These are phyloP conservation scores for Sitophilus oryzae DNA, from an alignment of 1,140 invertebrate genomes.

Conservation along the genomic window DNA sequence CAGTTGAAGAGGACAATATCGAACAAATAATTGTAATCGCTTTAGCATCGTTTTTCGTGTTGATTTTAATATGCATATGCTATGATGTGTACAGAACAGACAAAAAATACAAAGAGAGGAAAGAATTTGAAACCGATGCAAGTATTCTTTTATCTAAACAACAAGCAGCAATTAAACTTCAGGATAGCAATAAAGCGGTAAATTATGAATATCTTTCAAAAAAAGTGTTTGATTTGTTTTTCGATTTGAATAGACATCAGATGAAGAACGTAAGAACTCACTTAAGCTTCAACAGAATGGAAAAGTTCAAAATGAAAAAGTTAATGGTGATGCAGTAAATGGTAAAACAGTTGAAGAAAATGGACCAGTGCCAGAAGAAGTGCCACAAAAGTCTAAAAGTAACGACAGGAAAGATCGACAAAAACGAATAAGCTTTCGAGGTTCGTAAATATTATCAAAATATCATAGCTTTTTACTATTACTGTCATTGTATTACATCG, in stretches of 20 bases:
- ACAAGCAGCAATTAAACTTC: constrained; percentile 54
- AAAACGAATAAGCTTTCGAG: constrained; percentile 38
- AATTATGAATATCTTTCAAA: not conserved
- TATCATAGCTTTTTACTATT: not conserved
- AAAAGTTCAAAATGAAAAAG: constrained; percentile 25
- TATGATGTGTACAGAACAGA: constrained; percentile 61
- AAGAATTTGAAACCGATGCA: constrained; percentile 63
- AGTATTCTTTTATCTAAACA: constrained; percentile 61
- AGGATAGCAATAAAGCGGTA: constrained; percentile 29
- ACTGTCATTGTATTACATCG: too few species aligned
- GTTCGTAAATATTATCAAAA: constrained; percentile 18
- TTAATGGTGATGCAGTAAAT: constrained; percentile 17
- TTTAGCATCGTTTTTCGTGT: constrained; percentile 60
- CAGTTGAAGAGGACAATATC: constrained; percentile 68
- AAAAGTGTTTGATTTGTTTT: not conserved
- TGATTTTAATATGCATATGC: constrained; percentile 57
- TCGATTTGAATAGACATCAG: not conserved
- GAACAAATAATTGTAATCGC: constrained; percentile 67
- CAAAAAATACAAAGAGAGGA: constrained; percentile 57
- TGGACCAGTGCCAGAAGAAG: constrained; percentile 23
- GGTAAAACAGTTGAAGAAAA: constrained; percentile 12
- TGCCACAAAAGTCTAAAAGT: constrained; percentile 26
- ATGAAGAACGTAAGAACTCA: constrained; percentile 1
- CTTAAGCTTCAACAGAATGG: constrained; percentile 25
- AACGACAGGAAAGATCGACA: constrained; percentile 34